Conservation (phyloP, 1,140 invertebrate genomes). For the Cephus cinctus region DNA sequence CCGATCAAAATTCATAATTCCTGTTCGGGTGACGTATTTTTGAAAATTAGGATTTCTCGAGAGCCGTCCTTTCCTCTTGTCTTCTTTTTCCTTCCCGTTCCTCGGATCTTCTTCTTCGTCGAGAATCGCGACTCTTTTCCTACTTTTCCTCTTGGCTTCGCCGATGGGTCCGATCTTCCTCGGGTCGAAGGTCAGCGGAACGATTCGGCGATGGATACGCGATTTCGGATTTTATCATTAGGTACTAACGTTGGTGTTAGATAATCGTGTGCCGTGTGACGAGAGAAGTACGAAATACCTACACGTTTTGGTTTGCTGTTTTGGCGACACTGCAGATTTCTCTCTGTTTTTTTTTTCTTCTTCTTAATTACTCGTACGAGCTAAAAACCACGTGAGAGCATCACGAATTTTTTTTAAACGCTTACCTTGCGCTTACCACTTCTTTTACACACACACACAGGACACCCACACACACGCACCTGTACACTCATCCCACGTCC, state of each 20-base stretch:
- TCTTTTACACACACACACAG: too few relatives aligned
- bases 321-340: conserved; percentile 30
- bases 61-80: too few relatives aligned
- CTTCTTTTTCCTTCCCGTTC: not conserved
- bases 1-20: too few relatives aligned
- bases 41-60: too few relatives aligned
- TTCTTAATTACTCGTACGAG: conserved; percentile 30
- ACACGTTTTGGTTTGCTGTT: conserved; percentile 55
- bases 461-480: too few relatives aligned
- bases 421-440: too few relatives aligned
- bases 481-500: too few relatives aligned
- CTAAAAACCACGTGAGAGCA: conserved; percentile 8
- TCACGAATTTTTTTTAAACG: conserved; percentile 28
- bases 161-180: not conserved
- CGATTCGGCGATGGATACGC: too few relatives aligned
- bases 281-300: conserved; percentile 50
- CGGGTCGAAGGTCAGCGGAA: not conserved
- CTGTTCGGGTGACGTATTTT: too few relatives aligned
- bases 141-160: not conserved
- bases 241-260: conserved; percentile 57
- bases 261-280: conserved; percentile 56
- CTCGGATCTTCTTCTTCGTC: not conserved
- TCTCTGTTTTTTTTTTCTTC: conserved; percentile 25
- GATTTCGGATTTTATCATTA: too few relatives aligned
- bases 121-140: not conserved